phyloP scores from a whole-genome alignment of 2,888 invertebrate genomes.

The Calliphora vomitoria region DNA sequence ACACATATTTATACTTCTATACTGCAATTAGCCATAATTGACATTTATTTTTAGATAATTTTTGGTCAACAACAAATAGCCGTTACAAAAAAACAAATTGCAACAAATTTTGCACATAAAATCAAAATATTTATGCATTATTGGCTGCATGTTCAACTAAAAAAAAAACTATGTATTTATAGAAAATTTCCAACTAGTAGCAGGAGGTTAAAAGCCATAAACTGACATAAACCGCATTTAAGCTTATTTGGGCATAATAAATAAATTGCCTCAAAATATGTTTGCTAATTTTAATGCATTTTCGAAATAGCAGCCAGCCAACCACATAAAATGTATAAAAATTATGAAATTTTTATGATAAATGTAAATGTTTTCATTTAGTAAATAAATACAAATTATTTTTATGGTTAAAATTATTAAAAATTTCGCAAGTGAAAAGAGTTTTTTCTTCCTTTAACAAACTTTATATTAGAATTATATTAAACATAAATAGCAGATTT shows the following conservation, averaged over 20 bases:
- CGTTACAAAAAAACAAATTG: neutral
- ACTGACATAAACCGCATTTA: slow-evolving; percentile 63
- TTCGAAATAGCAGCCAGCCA: slow-evolving; percentile 14
- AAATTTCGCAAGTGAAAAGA: no score
- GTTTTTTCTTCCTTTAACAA: no score
- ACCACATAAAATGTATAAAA: slow-evolving; percentile 43
- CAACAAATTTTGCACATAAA: slow-evolving; percentile 12
- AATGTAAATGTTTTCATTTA: slow-evolving; percentile 19
- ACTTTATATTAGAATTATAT: no score
- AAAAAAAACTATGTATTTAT: slow-evolving; percentile 20
- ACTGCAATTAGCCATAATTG: slow-evolving; percentile 72
- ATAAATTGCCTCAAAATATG: slow-evolving; percentile 64
- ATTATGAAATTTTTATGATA: slow-evolving; percentile 58
- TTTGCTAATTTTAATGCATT: slow-evolving; percentile 55
- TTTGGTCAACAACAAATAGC: slow-evolving; percentile 56
- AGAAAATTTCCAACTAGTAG: slow-evolving; percentile 35
- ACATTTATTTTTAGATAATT: slow-evolving; percentile 67
- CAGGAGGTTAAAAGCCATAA: slow-evolving; percentile 65
- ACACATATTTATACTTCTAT: neutral
- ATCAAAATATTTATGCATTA: slow-evolving; percentile 56
- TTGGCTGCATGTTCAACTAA: slow-evolving; percentile 17
- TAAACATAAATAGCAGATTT: no score
- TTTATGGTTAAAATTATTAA: slow-evolving; percentile 5
- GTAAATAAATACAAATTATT: neutral
- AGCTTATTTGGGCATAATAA: slow-evolving; percentile 68